Evolutionary conservation across 2,888 invertebrate species (phyloP), one percentile per base, ranked within the genome.

Genomic region (Cheilosia urbana): DNA sequence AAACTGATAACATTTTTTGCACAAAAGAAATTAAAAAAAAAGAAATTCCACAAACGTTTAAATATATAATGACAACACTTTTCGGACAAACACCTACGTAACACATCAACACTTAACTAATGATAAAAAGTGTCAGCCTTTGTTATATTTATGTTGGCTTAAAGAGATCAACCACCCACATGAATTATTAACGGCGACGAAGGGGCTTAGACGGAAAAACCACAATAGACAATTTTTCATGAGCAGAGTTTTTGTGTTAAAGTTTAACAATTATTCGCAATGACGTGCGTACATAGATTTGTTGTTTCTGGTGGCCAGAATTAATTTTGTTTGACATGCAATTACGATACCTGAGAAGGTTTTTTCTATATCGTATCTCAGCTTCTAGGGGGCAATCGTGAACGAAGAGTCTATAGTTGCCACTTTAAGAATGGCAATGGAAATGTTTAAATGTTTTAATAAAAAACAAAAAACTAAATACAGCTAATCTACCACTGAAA

Each of bases 321-420:
- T 9, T 30, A 30, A 30, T 34, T 55, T 37, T 37, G 13, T 13
- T 13, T 37, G 13, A 57, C 45, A 66, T 58, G 60, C 72, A 81
- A 53, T 69, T 79, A 87, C 17, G 89, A 89, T 92, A 92, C 92
- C 92, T 92, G 91, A 92, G 92, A 89, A 91, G 91, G 89, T 89
- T 90, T 89, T 91, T 92, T 90, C 90, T 89, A 90, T 89, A 92
- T 88, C 89, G 90, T 89, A 92, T 89, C 89, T 91, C 92, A 88
- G 92, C 92, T 88, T 92, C 92, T 88, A 92, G 90, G 83, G 92
- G 92, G 89, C 92, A 92, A 88, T 92, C 92, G 88, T 92, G 90
- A 87, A 92, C 90, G 89, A 89, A 89, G 87, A 92, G 89, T 88
- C 90, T 91, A 90, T 91, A 92, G 89, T 91, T 91, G 88, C 88